Evolutionary conservation across 2,113 vertebrate species (phyloP).

Genomic region (Caranx melampygus): DNA sequence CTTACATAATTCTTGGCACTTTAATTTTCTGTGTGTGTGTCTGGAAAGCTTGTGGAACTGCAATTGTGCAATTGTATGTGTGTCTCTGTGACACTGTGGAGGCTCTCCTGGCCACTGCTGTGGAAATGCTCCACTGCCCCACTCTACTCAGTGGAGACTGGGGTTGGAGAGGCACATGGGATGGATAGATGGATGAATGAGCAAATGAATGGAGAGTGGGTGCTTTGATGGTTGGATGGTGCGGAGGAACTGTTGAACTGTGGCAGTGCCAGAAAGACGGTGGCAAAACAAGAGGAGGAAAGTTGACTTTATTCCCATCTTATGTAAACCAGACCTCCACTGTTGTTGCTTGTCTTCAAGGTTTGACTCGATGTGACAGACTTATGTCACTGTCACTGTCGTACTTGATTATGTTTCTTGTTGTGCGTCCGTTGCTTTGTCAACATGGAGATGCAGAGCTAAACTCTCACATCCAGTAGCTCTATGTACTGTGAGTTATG

Average conservation of each 20-base stretch:
- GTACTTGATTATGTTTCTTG: constrained; percentile 10
- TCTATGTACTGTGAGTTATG: background rate
- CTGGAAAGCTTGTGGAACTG: constrained; percentile 52
- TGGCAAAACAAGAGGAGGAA: constrained; percentile 55
- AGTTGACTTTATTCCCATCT: constrained; percentile 40
- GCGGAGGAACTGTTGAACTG: constrained; percentile 45
- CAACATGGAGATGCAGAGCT: background rate
- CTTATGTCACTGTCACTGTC: constrained; percentile 33
- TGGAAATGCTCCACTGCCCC: constrained; percentile 76
- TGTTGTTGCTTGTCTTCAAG: constrained; percentile 33
- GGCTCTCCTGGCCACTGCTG: constrained; percentile 69
- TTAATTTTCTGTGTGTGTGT: constrained; percentile 50
- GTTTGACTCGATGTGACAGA: constrained; percentile 24
- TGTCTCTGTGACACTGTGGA: constrained; percentile 61
- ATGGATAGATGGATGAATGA: constrained; percentile 26
- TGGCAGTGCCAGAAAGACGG: constrained; percentile 25
- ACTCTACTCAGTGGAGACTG: constrained; percentile 56
- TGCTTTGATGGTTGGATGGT: constrained; percentile 39
- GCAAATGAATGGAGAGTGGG: constrained; percentile 16
- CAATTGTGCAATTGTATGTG: constrained; percentile 31
- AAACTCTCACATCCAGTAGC: background rate
- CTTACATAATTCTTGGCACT: constrained; percentile 66
- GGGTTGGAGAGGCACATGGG: constrained; percentile 24
- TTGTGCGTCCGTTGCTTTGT: background rate
- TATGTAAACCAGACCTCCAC: constrained; percentile 45